A percentile compares a stretch with the other conserved stretches of the same genome.
Evolutionary conservation across 2,888 invertebrate genomes (phyloP).

Genomic region (Aethes cnicana): DNA sequence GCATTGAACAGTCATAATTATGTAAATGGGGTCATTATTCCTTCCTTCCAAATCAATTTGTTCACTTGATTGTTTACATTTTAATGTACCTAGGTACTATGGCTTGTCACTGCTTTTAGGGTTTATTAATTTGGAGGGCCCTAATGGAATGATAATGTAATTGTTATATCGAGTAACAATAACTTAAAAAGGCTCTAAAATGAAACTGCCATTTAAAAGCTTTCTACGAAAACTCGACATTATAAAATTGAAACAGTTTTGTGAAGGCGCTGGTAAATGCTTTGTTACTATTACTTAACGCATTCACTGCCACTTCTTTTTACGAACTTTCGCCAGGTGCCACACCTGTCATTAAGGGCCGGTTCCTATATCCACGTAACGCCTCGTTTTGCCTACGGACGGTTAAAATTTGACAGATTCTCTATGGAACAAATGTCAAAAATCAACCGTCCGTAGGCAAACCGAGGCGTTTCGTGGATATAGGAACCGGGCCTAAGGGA

Average conservation of each 20-base stretch:
- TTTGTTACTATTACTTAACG: conserved; percentile 2
- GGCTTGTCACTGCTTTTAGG: conserved; percentile 17
- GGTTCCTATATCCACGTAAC: no score
- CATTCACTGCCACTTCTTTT: no score
- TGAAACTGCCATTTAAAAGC: conserved; percentile 4
- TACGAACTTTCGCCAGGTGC: no score
- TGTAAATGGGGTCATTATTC: conserved; percentile 24
- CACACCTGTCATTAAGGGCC: no score
- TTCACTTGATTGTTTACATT: conserved; percentile 26
- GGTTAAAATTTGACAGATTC: no score
- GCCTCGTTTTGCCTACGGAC: no score
- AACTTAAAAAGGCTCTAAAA: conserved; percentile 16
- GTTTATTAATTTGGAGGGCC: conserved; percentile 18
- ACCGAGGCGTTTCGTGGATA: no score
- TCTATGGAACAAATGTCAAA: no score
- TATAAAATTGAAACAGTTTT: neutral
- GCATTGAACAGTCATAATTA: conserved; percentile 16
- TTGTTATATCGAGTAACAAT: conserved; percentile 24
- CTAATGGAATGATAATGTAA: conserved; percentile 30
- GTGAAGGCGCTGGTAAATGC: neutral
- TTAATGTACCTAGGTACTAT: conserved; percentile 27
- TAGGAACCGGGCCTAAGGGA: no score
- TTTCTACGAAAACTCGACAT: conserved; percentile 6
- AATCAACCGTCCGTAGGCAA: no score
- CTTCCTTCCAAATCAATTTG: conserved; percentile 24